Percentiles rank a stretch among this genome's conserved stretches.
phyloP scores from a whole-genome alignment of 2,888 invertebrate genomes.

The Pterobdella sp. region DNA sequence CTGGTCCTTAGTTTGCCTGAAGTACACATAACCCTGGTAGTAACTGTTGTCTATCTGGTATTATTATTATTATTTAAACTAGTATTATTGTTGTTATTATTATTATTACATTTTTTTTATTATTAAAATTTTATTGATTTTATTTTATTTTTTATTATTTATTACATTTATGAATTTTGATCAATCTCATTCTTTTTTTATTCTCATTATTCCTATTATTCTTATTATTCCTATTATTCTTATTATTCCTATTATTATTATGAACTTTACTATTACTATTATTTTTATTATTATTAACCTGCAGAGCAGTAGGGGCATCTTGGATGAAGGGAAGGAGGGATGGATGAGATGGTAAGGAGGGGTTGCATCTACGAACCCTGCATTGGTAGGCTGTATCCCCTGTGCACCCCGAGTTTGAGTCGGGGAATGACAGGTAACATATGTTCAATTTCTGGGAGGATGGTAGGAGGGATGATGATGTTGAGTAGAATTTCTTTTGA shows the following conservation, averaged over 20 bases:
- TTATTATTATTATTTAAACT: not conserved
- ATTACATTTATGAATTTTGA: not conserved
- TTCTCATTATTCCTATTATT: not conserved
- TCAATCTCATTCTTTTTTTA: no score
- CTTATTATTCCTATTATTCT: not conserved
- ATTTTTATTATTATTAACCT: constrained; percentile 42
- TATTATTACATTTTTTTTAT: not conserved
- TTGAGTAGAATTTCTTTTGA: not conserved
- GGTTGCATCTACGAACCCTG: constrained; percentile 67
- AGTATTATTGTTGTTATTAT: not conserved
- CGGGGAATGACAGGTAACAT: constrained; percentile 3
- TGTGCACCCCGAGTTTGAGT: constrained; percentile 70
- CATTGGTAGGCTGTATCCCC: constrained; percentile 96
- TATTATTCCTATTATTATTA: not conserved
- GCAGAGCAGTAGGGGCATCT: constrained; percentile 50
- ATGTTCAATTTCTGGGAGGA: no score
- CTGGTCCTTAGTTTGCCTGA: constrained; percentile 66
- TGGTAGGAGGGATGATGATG: constrained; percentile 2
- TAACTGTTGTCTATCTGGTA: constrained; percentile 57
- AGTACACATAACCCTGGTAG: constrained; percentile 95
- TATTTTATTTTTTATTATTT: not conserved
- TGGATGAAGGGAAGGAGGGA: constrained; percentile 61
- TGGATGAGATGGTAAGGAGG: constrained; percentile 53
- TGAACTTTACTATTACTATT: not conserved
- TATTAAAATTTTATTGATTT: not conserved